Evolutionary conservation across 2,113 vertebrate genomes (phyloP).

Genomic region (Corythaeola cristata): DNA sequence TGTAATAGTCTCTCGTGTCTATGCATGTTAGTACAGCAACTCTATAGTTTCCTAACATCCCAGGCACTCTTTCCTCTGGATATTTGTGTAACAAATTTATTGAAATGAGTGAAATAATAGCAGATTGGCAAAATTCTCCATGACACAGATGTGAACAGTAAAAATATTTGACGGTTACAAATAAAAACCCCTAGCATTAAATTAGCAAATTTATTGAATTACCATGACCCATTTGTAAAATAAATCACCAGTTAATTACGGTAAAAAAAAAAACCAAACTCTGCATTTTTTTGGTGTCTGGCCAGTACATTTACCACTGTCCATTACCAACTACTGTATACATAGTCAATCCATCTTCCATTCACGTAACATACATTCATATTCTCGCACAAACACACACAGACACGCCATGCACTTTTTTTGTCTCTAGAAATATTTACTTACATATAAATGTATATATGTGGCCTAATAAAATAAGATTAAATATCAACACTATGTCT

Average conservation of each 20-base stretch:
- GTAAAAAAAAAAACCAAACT: neutral
- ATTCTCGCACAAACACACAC: neutral
- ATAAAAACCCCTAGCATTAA: slow-evolving; percentile 13
- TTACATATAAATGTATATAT: neutral
- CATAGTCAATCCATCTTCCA: neutral
- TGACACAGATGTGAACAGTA: neutral
- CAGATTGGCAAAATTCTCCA: slow-evolving; percentile 6
- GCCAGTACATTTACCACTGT: neutral
- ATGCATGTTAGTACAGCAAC: slow-evolving; percentile 20
- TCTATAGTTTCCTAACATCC: neutral
- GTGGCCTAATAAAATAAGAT: neutral
- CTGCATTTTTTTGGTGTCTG: neutral
- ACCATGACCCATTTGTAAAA: slow-evolving; percentile 25
- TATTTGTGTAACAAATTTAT: slow-evolving; percentile 26
- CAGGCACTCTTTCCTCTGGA: neutral
- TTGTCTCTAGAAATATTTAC: neutral
- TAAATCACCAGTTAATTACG: neutral
- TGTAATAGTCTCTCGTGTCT: neutral
- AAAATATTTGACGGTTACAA: slow-evolving; percentile 38
- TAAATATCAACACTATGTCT: neutral
- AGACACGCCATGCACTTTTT: neutral
- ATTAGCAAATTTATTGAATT: slow-evolving; percentile 11
- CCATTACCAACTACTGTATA: neutral
- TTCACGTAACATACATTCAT: neutral
- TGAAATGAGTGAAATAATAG: slow-evolving; percentile 41